A percentile compares a stretch with the other conserved stretches of the same genome.
phyloP scores from a whole-genome alignment of 2,113 vertebrate species.

The Rhodinocichla rosea region DNA sequence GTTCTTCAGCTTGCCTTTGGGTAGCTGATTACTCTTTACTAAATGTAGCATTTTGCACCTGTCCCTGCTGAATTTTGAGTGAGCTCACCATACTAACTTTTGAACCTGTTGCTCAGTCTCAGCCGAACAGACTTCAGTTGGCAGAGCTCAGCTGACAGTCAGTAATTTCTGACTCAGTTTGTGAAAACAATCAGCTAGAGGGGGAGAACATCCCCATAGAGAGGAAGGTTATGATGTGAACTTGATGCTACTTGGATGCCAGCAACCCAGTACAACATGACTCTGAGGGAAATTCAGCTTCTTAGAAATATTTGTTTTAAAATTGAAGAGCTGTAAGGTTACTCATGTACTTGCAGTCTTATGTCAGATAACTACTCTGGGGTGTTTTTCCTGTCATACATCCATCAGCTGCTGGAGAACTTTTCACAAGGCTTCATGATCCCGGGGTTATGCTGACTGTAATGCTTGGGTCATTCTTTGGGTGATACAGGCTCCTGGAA shows the following conservation, averaged over 20 bases:
- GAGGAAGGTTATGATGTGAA: background rate
- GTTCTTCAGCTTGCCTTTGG: background rate
- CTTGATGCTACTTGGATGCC: background rate
- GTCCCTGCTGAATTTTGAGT: background rate
- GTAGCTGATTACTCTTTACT: background rate
- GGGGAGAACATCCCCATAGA: background rate
- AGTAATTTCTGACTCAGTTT: background rate
- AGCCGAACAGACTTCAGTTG: background rate
- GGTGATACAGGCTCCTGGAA: background rate
- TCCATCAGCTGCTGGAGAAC: background rate
- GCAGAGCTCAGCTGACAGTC: background rate
- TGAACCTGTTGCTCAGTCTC: background rate
- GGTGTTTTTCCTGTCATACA: background rate
- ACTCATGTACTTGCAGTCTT: background rate
- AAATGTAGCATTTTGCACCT: background rate
- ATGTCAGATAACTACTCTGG: background rate
- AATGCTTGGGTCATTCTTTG: background rate
- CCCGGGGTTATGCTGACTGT: background rate
- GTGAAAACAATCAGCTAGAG: background rate
- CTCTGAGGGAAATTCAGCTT: background rate
- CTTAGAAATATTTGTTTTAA: background rate
- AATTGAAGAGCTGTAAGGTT: background rate
- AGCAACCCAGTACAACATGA: background rate
- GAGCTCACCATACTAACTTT: background rate
- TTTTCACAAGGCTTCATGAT: background rate